Evolutionary conservation across 53 echinoderm and acorn worm genomes (phyloP), one percentile per base, ranked within the genome.

Genomic region (Patiria pectinifera): DNA sequence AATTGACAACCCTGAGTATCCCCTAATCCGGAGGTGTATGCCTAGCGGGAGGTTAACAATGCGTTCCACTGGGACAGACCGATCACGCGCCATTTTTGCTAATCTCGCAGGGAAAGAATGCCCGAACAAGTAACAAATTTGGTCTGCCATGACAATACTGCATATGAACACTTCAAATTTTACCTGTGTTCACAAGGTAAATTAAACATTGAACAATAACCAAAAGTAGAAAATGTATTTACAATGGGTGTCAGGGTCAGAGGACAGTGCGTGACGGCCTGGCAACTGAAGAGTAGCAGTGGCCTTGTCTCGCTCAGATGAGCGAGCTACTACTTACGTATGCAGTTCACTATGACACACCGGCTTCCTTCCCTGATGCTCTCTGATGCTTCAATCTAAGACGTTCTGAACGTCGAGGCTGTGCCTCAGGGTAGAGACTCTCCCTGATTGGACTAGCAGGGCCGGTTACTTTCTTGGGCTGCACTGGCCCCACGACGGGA

Each of bases 241-340:
- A 19, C 4, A 35, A 78, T 11, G 43, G 26, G 10, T 78, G 35
- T 11, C 78, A 78, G 78, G 78, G 45, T 7, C 26, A 6, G 78
- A 4, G 26, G 44, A 5, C 12, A 35, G 78, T 6, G 2, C 45
- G 15, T 35, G 26, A 45, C 14, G 6, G 78, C 3, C 78, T 78
- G 14, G 11, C 35, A 78, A 6, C 78, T 35, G 1, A 78, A 35
- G 78, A 35, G 78, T 78, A 35, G 78, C 78, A 78, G 78, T 26
- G 78, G 78, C 78, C 78, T 78, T 78, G 78, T 78, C 78, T 78
- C 78, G 43, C 78, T 78, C 78, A 10, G 43, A 2, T 7, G 78
- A 35, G 45, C 78, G 78, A 78, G 78, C 78, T 44, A 78, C 78
- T 44, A 78, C 43, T 78, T 78, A 78, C 78, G 21, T 35, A 35